These are phyloP conservation scores for Leptinotarsa lineolata DNA, from an alignment of 1,140 invertebrate species.

Conservation along the genomic window DNA sequence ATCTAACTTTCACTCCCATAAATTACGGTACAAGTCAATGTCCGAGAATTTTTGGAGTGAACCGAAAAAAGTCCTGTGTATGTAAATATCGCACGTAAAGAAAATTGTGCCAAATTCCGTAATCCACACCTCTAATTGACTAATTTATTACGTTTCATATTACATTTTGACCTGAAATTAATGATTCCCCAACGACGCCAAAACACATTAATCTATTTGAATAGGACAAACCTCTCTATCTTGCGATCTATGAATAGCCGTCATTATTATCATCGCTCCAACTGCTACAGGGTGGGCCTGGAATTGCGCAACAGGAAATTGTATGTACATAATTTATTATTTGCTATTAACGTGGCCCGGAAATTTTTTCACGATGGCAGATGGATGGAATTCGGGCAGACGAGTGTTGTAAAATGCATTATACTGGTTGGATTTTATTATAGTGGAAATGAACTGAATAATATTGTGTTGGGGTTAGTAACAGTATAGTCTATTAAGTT, in stretches of 20 bases:
- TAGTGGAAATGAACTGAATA: too few species aligned
- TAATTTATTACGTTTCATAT: constrained; percentile 9
- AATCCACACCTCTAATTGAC: constrained; percentile 1
- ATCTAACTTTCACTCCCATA: too few species aligned
- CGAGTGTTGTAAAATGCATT: too few species aligned
- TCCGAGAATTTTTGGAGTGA: too few species aligned
- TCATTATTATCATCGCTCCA: constrained; percentile 7
- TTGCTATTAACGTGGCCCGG: background rate
- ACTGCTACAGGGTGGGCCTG: constrained; percentile 24
- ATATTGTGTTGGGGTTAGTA: too few species aligned
- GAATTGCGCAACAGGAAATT: constrained; percentile 22
- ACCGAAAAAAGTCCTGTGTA: too few species aligned
- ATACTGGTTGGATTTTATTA: too few species aligned
- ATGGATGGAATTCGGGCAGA: too few species aligned
- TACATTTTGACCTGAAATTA: constrained; percentile 9
- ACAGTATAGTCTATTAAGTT: too few species aligned
- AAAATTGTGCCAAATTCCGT: background rate
- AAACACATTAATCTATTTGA: constrained; percentile 21
- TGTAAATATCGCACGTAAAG: background rate
- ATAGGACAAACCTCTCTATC: constrained; percentile 23
- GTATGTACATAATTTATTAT: constrained; percentile 18
- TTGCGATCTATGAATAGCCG: constrained; percentile 12
- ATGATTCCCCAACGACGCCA: background rate
- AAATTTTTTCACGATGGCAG: too few species aligned
- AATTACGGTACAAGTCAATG: too few species aligned